phyloP scores from a whole-genome alignment of 2,797 vertebrate genomes.

The Microctenopoma steveboyesi region DNA sequence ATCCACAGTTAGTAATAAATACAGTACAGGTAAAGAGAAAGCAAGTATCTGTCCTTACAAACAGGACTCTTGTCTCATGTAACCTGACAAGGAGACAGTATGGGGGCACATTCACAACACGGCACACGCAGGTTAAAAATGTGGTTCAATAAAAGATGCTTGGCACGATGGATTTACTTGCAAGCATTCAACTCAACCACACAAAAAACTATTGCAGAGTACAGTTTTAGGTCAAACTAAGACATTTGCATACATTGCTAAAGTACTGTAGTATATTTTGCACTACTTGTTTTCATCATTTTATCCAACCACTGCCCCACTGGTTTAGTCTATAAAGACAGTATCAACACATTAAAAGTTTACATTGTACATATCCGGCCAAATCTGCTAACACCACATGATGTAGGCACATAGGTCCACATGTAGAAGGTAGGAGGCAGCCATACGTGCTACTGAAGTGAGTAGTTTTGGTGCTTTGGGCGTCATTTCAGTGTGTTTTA shows the following conservation, averaged over 20 bases:
- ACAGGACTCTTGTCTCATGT: conserved; percentile 52
- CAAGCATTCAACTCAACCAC: conserved; percentile 29
- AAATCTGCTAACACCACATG: conserved; percentile 31
- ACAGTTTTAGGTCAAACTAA: conserved; percentile 33
- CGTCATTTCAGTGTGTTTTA: conserved; percentile 20
- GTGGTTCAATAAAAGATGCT: conserved; percentile 20
- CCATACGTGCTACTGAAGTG: conserved; percentile 9
- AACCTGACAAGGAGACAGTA: conserved; percentile 56
- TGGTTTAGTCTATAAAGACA: conserved; percentile 59
- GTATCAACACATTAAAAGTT: conserved; percentile 44
- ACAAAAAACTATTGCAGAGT: conserved; percentile 36
- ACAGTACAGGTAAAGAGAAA: conserved; percentile 71
- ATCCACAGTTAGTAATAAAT: conserved; percentile 77
- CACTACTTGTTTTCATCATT: conserved; percentile 9
- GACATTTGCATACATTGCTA: conserved; percentile 35
- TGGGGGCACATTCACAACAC: conserved; percentile 65
- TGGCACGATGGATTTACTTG: conserved; percentile 39
- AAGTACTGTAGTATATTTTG: conserved; percentile 13
- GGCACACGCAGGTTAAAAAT: conserved; percentile 17
- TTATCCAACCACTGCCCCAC: neutral
- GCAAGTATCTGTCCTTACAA: conserved; percentile 57
- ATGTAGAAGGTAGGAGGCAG: conserved; percentile 35
- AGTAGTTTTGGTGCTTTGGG: conserved; percentile 13
- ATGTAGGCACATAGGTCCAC: conserved; percentile 69
- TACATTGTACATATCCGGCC: conserved; percentile 45